phyloP scores from a whole-genome alignment of 2,113 vertebrate genomes.

The Pterocles gutturalis region DNA sequence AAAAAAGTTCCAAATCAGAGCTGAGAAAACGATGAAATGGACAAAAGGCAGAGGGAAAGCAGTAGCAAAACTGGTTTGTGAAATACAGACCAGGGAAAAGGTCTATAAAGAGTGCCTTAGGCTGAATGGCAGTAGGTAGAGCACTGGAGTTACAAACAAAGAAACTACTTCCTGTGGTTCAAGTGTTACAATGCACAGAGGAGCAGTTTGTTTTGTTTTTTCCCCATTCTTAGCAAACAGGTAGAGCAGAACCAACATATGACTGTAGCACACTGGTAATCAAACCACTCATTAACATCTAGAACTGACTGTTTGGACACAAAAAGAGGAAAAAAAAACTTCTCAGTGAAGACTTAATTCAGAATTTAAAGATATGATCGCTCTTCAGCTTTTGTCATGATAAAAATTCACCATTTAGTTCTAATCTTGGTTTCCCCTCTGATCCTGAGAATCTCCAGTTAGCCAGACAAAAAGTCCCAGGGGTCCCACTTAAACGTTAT shows the following conservation, averaged over 20 bases:
- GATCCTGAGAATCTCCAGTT: not conserved
- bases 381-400: not conserved
- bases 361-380: not conserved
- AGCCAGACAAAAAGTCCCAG: not conserved
- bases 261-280: not conserved
- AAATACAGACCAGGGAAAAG: not conserved
- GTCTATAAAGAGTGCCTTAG: not conserved
- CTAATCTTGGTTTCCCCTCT: not conserved
- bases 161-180: not conserved
- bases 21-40: fast-evolving
- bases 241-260: not conserved
- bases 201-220: not conserved
- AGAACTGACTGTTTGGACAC: not conserved
- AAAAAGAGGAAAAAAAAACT: not conserved
- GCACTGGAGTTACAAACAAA: not conserved
- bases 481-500: fast-evolving
- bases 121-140: not conserved
- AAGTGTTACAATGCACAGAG: not conserved
- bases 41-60: not conserved
- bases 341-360: not conserved
- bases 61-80: not conserved
- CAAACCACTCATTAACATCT: not conserved
- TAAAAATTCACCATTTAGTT: not conserved
- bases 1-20: not conserved
- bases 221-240: not conserved